phyloP scores from a whole-genome alignment of 2,797 vertebrate genomes.

The Eulemur mongoz region DNA sequence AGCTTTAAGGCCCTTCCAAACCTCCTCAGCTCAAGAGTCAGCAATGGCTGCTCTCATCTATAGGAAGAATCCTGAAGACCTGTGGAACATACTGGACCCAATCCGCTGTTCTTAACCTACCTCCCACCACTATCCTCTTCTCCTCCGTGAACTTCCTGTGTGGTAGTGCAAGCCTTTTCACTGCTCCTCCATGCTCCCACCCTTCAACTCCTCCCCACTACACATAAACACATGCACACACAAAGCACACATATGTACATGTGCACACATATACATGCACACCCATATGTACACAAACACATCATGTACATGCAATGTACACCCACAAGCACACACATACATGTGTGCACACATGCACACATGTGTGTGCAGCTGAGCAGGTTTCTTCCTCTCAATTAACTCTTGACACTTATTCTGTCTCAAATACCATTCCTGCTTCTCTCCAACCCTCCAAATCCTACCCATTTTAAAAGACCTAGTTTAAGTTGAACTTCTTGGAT shows the following conservation, averaged over 20 bases:
- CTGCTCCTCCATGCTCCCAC: not conserved
- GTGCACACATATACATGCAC: not conserved
- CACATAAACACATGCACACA: not conserved
- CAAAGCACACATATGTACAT: not conserved
- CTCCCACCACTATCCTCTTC: not conserved
- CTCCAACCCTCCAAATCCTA: not conserved
- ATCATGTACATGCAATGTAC: not conserved
- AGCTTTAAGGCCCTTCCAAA: not conserved
- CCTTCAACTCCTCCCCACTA: not conserved
- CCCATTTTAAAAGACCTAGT: not conserved
- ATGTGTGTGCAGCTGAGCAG: not conserved
- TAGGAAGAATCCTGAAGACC: not conserved
- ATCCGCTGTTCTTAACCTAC: not conserved
- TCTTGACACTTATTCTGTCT: not conserved
- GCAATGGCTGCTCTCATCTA: not conserved
- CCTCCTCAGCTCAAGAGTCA: not conserved
- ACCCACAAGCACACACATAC: no score
- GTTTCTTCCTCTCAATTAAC: not conserved
- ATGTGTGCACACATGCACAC: not conserved
- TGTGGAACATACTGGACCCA: not conserved
- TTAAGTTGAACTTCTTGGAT: slow-evolving; percentile 4
- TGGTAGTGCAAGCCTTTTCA: not conserved
- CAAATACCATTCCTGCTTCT: not conserved
- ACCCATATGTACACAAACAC: not conserved
- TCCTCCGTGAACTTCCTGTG: not conserved